A percentile compares a stretch with the other conserved stretches of the same genome.
Evolutionary conservation across 2,113 vertebrate genomes (phyloP).

Genomic region (Hyperopisus bebe): DNA sequence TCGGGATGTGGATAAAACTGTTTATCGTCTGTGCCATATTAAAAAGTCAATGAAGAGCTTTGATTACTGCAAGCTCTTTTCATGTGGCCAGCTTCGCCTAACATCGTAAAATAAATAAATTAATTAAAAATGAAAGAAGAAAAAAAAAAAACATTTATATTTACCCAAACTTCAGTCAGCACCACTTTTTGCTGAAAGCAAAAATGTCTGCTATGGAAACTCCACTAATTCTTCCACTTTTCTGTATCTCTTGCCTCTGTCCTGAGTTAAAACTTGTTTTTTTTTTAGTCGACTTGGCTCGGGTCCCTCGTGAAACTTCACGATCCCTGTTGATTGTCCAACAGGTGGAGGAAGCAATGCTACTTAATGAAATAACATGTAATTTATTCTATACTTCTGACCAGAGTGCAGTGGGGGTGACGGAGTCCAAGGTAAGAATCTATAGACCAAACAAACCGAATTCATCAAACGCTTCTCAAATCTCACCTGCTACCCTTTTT

Average conservation of each 20-base stretch:
- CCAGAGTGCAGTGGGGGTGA: conserved; percentile 70
- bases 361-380: conserved; percentile 75
- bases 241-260: conserved; percentile 49
- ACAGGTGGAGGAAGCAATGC: conserved; percentile 72
- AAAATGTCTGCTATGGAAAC: conserved; percentile 49
- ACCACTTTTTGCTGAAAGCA: background rate
- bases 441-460: conserved; percentile 21
- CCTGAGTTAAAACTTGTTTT: conserved; percentile 60
- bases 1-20: background rate
- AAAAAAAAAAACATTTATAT: background rate
- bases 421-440: conserved; percentile 64
- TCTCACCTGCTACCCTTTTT: conserved; percentile 32
- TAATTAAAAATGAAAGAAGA: background rate
- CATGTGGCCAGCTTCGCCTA: background rate
- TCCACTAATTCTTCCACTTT: conserved; percentile 25
- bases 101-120: background rate
- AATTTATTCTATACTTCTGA: conserved; percentile 74
- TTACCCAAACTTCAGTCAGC: background rate
- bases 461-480: conserved; percentile 25
- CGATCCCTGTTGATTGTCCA: conserved; percentile 70
- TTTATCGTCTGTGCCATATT: background rate
- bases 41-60: background rate
- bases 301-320: conserved; percentile 66
- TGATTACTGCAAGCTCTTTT: background rate
- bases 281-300: conserved; percentile 55